Conservation (phyloP, 2,888 invertebrate genomes). For the Crepidodera aurea region DNA sequence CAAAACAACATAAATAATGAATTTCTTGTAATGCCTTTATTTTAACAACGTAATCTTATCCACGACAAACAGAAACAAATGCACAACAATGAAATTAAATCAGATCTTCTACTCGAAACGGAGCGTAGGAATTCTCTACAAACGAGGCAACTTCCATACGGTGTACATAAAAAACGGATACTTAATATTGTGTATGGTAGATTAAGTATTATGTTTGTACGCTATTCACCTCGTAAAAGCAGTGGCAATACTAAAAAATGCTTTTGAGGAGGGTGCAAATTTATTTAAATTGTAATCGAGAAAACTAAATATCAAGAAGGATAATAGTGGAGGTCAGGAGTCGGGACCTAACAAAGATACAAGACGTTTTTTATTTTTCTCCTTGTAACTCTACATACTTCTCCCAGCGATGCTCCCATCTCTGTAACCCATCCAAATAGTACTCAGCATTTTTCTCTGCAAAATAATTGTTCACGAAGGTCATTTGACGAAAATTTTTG, state of each 20-base stretch:
- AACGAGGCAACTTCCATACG: constrained; percentile 51
- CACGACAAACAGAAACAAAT: constrained; percentile 33
- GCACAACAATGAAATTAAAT: constrained; percentile 39
- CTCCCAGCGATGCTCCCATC: too few species aligned
- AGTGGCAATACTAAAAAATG: background rate
- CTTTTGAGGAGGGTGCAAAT: background rate
- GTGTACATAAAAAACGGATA: constrained; percentile 51
- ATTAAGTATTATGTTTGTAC: constrained; percentile 44
- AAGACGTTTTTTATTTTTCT: background rate
- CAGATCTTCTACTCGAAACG: constrained; percentile 21
- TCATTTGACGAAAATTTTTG: too few species aligned
- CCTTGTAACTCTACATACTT: too few species aligned
- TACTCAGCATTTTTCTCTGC: too few species aligned
- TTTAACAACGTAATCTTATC: constrained; percentile 38
- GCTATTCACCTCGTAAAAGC: constrained; percentile 18
- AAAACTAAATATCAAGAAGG: background rate
- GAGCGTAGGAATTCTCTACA: constrained; percentile 49
- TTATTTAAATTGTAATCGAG: background rate
- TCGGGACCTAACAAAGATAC: background rate
- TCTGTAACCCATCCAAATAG: too few species aligned
- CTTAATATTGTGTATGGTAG: constrained; percentile 51
- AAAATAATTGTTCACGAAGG: too few species aligned
- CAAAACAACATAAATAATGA: constrained; percentile 30
- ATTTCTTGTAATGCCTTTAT: constrained; percentile 37
- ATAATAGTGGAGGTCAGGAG: background rate